Base-by-base conservation (phyloP, 2,113 vertebrate species). In the Laticauda colubrina region DNA sequence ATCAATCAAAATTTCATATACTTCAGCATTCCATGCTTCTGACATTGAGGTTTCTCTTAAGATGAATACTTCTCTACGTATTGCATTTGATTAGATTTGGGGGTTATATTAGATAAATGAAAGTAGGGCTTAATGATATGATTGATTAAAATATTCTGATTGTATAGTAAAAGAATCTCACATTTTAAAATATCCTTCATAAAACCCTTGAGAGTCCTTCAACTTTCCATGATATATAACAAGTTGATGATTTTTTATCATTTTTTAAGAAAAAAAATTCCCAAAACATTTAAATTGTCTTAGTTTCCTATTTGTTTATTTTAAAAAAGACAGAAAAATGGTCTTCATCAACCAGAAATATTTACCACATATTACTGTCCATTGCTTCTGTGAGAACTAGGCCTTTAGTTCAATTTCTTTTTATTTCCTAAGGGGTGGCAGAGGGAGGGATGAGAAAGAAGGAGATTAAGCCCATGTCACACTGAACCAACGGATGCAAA, bases 71-170 rank as follows among this genome's bases (percentile, higher is more conserved):
- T 48, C 51, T 85, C 54, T 85, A 34, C 34, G 6, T 89, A 34
- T 54, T 59, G 88, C 54, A 57, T 92, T 92, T 92, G 54, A 92
- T 53, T 89, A 85, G 34, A 89, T 92, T 69, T 75, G 51, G 61
- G 69, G 53, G 54, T 15, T 75, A 75, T 51, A 85, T 59, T 57
- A 85, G 92, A 26, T 43, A 20, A 85, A 39, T 59, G 69, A 92
- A 92, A 59, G 24, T 29, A 54, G 43, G 59, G 53, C 45, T 89
- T 92, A 89, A 92, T 29, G 69, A 51, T 85, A 85, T 89, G 29
- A 10, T 45, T 85, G 24, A 85, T 92, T 89, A 89, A 85, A 85
- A 5, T 18, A 7, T 39, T 59, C 39, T 20, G 34, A 21, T 57
- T 92, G 39, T 43, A 89, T 51, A 29, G 39, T 34, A 51, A 57